Base-by-base conservation (phyloP, 2,888 invertebrate species). In the Marronus borbonicus region DNA sequence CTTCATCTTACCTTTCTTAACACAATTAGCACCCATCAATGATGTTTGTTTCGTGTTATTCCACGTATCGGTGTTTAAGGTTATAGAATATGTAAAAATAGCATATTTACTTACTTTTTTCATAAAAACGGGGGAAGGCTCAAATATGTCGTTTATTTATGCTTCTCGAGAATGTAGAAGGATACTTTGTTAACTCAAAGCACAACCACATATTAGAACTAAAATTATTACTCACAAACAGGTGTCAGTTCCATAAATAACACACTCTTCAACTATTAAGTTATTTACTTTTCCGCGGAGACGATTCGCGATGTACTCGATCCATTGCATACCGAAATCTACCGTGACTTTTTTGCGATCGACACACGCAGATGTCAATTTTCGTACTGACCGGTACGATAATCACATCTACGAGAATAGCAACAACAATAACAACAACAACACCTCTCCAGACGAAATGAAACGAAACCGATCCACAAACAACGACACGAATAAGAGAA, bases 391-490 rank as follows among this genome's bases (percentile, higher is more conserved):
- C 39, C 58, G 72, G 55, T 44, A 1, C 44, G 44, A 44, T 44
- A 44, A 44, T 12, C 8, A 28, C 55, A 55, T 55, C 24, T 39
- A 52, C 65, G 65, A 52, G 55, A 58, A 28, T 36, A 39, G 36
- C 72, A 7, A 58, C 72, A 7, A 58, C 58, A 72, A 72, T 60
- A 58, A 72, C 60, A 74, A 50, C 62, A 58, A 58, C 20, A 58
- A 17, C 55, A 58, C 55, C 24, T 50, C 60, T n/a, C 60, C 62
- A 44, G 72, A 60, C 72, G 39, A 74, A 60, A 74, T 74, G 72
- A 74, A 74, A 74, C 72, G 60, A 60, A 74, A 44, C 49, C 72
- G 60, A 74, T 44, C 14, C 44, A 2, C 58, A 74, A 74, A 74
- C 72, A 60, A 24, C 72, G 72, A 74, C 58, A 58, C 28, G 72